Conservation (phyloP, 2,113 vertebrate species). For the Polypterus senegalus region DNA sequence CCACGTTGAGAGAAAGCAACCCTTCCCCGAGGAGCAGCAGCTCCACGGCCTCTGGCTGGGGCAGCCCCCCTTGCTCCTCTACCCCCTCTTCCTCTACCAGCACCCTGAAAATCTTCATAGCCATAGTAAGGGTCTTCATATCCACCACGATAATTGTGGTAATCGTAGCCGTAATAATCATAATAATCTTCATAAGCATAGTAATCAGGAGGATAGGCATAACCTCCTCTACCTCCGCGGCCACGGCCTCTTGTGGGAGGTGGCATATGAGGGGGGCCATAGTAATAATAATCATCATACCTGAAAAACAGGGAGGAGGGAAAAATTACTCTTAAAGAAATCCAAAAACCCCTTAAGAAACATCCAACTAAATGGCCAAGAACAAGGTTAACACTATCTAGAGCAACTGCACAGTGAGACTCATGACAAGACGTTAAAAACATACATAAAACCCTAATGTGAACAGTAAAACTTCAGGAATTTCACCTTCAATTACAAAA, state of each 20-base stretch:
- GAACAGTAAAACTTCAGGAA: too few species aligned
- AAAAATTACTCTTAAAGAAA: too few species aligned
- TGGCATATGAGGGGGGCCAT: slow-evolving; percentile 82
- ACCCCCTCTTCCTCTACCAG: slow-evolving; percentile 76
- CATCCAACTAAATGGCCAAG: too few species aligned
- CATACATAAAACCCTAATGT: too few species aligned
- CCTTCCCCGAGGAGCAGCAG: slow-evolving; percentile 76
- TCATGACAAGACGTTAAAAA: too few species aligned
- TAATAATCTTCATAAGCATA: slow-evolving; percentile 96
- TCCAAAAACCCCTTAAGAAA: too few species aligned
- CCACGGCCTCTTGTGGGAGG: slow-evolving; percentile 79
- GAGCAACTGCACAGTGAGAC: too few species aligned
- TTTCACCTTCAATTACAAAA: too few species aligned
- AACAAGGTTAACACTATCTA: too few species aligned
- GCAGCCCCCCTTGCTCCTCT: slow-evolving; percentile 76
- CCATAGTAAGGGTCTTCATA: slow-evolving; percentile 97
- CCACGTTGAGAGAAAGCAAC: slow-evolving; percentile 86
- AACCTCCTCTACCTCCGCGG: slow-evolving; percentile 78
- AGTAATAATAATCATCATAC: slow-evolving; percentile 99
- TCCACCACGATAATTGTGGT: slow-evolving; percentile 95
- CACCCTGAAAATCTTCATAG: slow-evolving; percentile 93
- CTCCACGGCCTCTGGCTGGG: slow-evolving; percentile 75
- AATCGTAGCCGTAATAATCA: slow-evolving; percentile 96
- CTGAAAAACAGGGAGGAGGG: slow-evolving; percentile 34
- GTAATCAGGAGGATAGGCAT: slow-evolving; percentile 88